Evolutionary conservation across 2,888 invertebrate species (phyloP), one percentile per base, ranked within the genome.

Genomic region (Hartigia nigra): DNA sequence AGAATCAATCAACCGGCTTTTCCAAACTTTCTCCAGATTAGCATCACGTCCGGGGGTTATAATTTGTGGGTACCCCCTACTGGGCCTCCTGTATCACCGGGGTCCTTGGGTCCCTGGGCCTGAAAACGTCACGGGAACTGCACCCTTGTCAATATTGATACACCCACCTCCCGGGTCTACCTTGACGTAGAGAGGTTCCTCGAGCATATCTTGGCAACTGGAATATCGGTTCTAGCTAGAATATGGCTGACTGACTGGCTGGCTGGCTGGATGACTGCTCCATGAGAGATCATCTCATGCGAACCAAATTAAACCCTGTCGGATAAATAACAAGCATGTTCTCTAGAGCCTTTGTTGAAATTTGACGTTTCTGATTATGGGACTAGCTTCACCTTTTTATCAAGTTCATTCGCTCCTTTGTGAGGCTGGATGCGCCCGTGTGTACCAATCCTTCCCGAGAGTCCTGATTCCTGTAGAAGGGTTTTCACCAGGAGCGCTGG

Each of bases 131-230:
- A 88, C 86, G 85, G 82, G 85, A 83, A 84, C 88, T 86, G 89
- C 90, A 91, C 91, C 91, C 91, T 91, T 90, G 91, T 91, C 91
- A 91, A 91, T 91, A 91, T 91, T 90, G 91, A 91, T 91, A 90
- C 90, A 89, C 86, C 89, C 88, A 87, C 86, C 78, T 55, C 55
- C 55, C 9, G 55, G 55, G 55, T 55, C 55, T 23, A 55, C 23
- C 55, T 55, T 55, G 55, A 55, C 23, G 55, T 55, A 55, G 55
- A 55, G 55, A 55, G 55, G 55, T 3, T 23, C 55, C 55, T 55
- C 23, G 23, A 9, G 23, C 55, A 75, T n/a, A 72, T 78, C 36
- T 72, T 75, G 78, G 78, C 76, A 79, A 79, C 78, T 69, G 78
- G 78, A 76, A 76, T 76, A 79, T 79, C 76, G 72, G 78, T 23